Percentiles rank a stretch among this genome's conserved stretches.
Evolutionary conservation across 2,797 vertebrate genomes (phyloP).

Genomic region (Cyclura pinguis): DNA sequence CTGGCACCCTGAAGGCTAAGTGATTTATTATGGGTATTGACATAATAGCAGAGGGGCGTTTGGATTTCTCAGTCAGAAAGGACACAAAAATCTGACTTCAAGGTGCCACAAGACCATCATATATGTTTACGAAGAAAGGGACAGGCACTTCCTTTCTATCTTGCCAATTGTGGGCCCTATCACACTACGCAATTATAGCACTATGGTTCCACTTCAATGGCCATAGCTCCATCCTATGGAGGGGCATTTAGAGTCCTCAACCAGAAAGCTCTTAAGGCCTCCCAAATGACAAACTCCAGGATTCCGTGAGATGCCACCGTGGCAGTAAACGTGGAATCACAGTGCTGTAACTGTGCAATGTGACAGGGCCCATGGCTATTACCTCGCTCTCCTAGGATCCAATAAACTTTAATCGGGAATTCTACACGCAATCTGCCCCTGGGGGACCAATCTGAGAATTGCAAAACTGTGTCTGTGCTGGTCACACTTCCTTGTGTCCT

Average conservation of each 20-base stretch:
- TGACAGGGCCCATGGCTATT: too few relatives aligned
- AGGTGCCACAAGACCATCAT: neutral
- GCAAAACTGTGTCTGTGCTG: neutral
- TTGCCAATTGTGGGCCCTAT: neutral
- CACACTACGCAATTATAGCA: too few relatives aligned
- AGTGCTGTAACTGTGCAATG: too few relatives aligned
- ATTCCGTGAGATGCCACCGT: too few relatives aligned
- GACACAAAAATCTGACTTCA: neutral
- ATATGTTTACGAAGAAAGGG: neutral
- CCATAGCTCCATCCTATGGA: neutral
- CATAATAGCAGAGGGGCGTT: too few relatives aligned
- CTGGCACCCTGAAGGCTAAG: too few relatives aligned
- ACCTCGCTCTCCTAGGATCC: neutral
- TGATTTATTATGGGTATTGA: neutral
- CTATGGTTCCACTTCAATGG: too few relatives aligned
- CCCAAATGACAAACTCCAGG: too few relatives aligned
- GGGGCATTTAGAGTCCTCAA: too few relatives aligned
- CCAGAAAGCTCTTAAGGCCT: too few relatives aligned
- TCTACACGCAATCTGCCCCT: neutral
- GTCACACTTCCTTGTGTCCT: neutral
- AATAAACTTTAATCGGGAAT: neutral
- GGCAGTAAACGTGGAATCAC: too few relatives aligned
- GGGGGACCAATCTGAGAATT: neutral
- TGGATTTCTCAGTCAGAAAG: too few relatives aligned
- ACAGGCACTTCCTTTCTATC: neutral